Evolutionary conservation across 1,140 invertebrate genomes (phyloP), one percentile per base, ranked within the genome.

Genomic region (Drosophila orena): DNA sequence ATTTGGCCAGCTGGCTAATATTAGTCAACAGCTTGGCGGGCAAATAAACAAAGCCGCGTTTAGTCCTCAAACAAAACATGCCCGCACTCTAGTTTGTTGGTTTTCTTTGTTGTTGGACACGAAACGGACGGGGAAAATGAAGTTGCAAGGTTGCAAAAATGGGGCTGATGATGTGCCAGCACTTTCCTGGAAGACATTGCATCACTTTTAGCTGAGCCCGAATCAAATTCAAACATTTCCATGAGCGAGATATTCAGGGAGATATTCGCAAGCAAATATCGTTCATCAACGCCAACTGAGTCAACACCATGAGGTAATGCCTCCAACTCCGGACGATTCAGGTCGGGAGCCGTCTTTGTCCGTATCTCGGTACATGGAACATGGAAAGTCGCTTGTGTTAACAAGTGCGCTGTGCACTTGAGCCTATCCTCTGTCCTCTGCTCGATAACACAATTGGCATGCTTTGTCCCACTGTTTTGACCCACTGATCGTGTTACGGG

Each of bases 351-450:
- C 22, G 37, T 30, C 61, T 34, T 38, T 15, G 22, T 46, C 35
- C 38, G 42, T 62, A 53, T 57, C 14, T 10, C 20, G 17, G 37
- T 78, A 86, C 81, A 86, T 81, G 81, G 53, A 76, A 86, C 83
- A 86, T 83, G 83, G 53, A 88, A 86, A 83, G 79, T 76, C 78
- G 70, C 69, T 88, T 83, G 83, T 83, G 69, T 60, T 78, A 81
- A 86, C 78, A 86, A 86, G 74, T 86, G 78, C 75, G 61, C 15
- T 64, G 56, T 88, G 83, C 83, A 76, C 83, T 88, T 88, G 79
- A 65, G 54, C 55, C 52, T 53, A 55, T 38, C 44, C 55, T 24
- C 60, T 53, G 59, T 38, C 44, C 55, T 24, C 60, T 34, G 10
- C 4, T 37, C 42, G 2, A 86, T 78, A 86, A 78, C 50, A 85